Evolutionary conservation across 2,113 vertebrate genomes (phyloP).

Genomic region (Alethe castanea): DNA sequence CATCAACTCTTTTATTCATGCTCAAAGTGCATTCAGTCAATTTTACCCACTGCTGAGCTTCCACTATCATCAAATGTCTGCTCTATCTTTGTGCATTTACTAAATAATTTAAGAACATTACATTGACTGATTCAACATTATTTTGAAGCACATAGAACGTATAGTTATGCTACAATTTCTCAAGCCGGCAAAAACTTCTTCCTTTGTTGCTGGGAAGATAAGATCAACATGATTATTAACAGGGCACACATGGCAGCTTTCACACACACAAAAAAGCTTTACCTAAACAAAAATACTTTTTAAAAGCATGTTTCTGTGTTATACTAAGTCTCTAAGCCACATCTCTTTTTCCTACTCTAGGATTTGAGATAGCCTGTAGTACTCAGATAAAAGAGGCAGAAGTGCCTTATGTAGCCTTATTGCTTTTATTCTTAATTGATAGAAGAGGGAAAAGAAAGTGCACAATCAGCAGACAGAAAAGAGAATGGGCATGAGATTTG

Average conservation of each 20-base stretch:
- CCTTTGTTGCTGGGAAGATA: neutral
- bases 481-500: neutral
- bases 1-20: slow-evolving; percentile 62
- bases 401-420: neutral
- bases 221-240: neutral
- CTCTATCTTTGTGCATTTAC: slow-evolving; percentile 50
- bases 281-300: neutral
- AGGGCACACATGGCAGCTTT: neutral
- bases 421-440: neutral
- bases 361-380: neutral
- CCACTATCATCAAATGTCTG: slow-evolving; percentile 49
- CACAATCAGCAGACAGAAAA: neutral
- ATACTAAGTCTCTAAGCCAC: neutral
- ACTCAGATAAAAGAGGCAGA: neutral
- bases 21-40: slow-evolving; percentile 56
- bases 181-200: neutral
- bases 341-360: neutral
- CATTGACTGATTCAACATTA: slow-evolving; percentile 51
- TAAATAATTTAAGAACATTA: slow-evolving; percentile 60
- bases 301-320: neutral
- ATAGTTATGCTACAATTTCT: slow-evolving; percentile 28
- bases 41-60: slow-evolving; percentile 63
- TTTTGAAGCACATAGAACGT: slow-evolving; percentile 27
- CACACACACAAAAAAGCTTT: neutral
- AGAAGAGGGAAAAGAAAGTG: neutral